These are phyloP conservation scores for Sterna hirundo DNA, from an alignment of 2,113 vertebrate genomes.

Conservation along the genomic window DNA sequence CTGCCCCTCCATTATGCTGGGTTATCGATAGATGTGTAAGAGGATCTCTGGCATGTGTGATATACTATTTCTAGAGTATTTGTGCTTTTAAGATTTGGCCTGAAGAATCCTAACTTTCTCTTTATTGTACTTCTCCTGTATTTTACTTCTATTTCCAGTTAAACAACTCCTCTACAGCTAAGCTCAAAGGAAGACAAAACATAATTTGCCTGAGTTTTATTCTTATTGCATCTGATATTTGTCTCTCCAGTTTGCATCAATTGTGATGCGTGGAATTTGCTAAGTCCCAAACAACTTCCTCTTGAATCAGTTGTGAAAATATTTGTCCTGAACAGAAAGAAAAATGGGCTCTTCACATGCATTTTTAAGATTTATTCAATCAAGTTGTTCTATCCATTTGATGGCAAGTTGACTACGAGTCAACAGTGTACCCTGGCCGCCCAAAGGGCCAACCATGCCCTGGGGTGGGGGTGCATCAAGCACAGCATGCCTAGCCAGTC, in stretches of 20 bases:
- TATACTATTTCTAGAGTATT: neutral
- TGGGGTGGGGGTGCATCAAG: no score
- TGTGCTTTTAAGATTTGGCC: neutral
- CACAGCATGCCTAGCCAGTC: accelerated
- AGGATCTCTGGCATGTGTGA: neutral
- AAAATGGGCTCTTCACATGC: neutral
- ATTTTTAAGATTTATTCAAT: neutral
- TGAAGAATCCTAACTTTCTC: neutral
- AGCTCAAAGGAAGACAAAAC: neutral
- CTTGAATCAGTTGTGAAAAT: neutral
- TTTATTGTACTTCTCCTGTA: neutral
- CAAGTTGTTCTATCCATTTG: neutral
- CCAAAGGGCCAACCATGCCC: neutral
- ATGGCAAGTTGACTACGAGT: neutral
- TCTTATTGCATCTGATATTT: neutral
- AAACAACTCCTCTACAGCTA: neutral
- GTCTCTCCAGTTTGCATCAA: neutral
- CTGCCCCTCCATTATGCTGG: neutral
- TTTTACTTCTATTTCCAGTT: neutral
- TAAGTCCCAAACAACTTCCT: neutral
- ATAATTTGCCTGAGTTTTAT: neutral
- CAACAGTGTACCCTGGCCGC: neutral
- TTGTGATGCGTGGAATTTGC: neutral
- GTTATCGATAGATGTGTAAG: accelerated
- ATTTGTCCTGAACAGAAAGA: neutral